Evolutionary conservation across 2,888 invertebrate genomes (phyloP).

Genomic region (Acanthosoma haemorrhoidale): DNA sequence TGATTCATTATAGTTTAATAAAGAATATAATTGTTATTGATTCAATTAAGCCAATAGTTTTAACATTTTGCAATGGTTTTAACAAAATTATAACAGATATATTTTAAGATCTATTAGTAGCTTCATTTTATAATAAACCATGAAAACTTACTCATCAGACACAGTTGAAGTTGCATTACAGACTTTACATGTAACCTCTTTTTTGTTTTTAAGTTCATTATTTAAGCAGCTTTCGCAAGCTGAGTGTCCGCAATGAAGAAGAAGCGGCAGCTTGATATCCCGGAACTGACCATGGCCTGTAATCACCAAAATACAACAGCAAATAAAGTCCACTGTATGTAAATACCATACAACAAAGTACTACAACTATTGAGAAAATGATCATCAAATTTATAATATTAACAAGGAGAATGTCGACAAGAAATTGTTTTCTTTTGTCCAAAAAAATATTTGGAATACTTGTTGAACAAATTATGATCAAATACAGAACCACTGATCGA

Average conservation of each 20-base stretch:
- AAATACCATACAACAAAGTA: neutral
- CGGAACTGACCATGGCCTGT: neutral
- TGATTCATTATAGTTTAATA: too few relatives aligned
- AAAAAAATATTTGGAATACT: too few relatives aligned
- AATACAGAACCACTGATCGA: too few relatives aligned
- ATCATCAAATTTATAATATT: neutral
- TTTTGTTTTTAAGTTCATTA: conserved; percentile 44
- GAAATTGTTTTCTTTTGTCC: too few relatives aligned
- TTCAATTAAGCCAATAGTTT: too few relatives aligned
- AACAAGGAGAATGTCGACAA: too few relatives aligned
- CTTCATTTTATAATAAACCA: neutral
- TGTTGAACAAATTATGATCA: too few relatives aligned
- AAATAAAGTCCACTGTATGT: neutral
- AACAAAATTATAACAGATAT: too few relatives aligned
- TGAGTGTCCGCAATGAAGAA: conserved; percentile 62
- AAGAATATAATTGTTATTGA: too few relatives aligned
- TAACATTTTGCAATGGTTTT: too few relatives aligned
- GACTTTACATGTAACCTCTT: conserved; percentile 48
- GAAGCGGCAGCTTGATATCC: conserved; percentile 49
- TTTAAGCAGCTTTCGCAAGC: conserved; percentile 61
- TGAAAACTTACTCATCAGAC: conserved; percentile 29
- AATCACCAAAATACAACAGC: too few relatives aligned
- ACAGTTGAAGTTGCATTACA: conserved; percentile 48
- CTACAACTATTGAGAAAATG: neutral
- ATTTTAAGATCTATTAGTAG: neutral